These are phyloP conservation scores for Empis livida DNA, from an alignment of 2,888 invertebrate species.

Conservation along the genomic window DNA sequence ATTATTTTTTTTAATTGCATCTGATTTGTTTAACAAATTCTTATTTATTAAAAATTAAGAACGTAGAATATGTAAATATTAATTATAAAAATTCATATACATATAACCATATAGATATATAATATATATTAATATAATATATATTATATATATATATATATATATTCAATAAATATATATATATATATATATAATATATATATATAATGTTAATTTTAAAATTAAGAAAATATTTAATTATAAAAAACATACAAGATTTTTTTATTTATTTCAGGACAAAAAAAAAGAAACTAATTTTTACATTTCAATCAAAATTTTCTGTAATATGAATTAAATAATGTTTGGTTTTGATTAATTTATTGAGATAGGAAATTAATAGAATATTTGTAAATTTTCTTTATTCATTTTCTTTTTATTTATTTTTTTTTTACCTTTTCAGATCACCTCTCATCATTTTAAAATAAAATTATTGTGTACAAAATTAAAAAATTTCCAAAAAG, in stretches of 20 bases:
- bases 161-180: too few relatives aligned
- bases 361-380: slow-evolving; percentile 8
- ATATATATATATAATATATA: too few relatives aligned
- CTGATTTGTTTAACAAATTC: too few relatives aligned
- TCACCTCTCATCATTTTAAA: background rate
- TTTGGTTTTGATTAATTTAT: slow-evolving; percentile 7
- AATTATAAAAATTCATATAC: too few relatives aligned
- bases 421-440: background rate
- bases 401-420: too few relatives aligned
- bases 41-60: too few relatives aligned
- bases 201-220: background rate
- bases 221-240: background rate
- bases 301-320: too few relatives aligned
- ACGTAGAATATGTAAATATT: too few relatives aligned
- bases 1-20: too few relatives aligned
- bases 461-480: background rate
- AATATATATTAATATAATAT: too few relatives aligned
- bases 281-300: slow-evolving; percentile 14
- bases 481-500: background rate
- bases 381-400: background rate
- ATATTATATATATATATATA: too few relatives aligned
- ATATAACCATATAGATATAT: too few relatives aligned
- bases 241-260: slow-evolving; percentile 4
- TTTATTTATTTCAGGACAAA: slow-evolving; percentile 15
- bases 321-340: background rate